Evolutionary conservation across 1,140 invertebrate species (phyloP), one percentile per base, ranked within the genome.

Genomic region (Aplysia californica): DNA sequence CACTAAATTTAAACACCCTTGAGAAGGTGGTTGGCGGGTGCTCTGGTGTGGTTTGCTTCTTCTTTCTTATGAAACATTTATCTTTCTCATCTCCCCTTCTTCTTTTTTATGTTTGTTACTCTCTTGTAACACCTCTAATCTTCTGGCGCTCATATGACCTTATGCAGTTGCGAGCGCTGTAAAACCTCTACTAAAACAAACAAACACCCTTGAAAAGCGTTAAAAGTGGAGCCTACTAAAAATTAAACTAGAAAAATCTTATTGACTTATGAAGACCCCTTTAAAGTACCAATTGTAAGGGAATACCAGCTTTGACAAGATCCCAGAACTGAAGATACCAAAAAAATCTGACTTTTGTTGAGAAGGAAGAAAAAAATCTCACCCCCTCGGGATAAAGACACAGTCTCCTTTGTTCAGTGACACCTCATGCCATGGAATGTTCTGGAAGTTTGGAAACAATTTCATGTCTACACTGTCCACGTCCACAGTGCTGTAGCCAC

Each of bases 381-480:
- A 87, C 86, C 77, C 83, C 59, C 80, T 83, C 3, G 89, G 89
- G 38, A 90, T 89, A 73, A 80, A 90, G 4, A 90, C 58, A 81
- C 89, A 90, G 77, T 90, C 89, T 39, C 89, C 89, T 68, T 84
- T 82, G 2, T 77, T 70, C 44, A 90, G 71, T 55, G 84, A 82
- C 1, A 84, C 83, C 26, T 81, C 41, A 55, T 84, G 76, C 83
- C 85, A 90, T 21, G 86, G 80, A 6, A 89, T 76, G 23, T 85
- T 44, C 15, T 69, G 35, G 10, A 90, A 59, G 6, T 77, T 78
- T 15, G 86, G 85, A 75, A 84, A 90, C 56, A 82, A 81, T n/a
- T 79, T 56, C 58, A 83, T 83, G 68, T 89, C 85, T 18, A 89
- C 88, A 35, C 74, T 77, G 31, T 88, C 86, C 2, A 87, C 85